A percentile compares a stretch with the other conserved stretches of the same genome.
Evolutionary conservation across 1,140 invertebrate genomes (phyloP).

Genomic region (Zaprionus tsacasi): DNA sequence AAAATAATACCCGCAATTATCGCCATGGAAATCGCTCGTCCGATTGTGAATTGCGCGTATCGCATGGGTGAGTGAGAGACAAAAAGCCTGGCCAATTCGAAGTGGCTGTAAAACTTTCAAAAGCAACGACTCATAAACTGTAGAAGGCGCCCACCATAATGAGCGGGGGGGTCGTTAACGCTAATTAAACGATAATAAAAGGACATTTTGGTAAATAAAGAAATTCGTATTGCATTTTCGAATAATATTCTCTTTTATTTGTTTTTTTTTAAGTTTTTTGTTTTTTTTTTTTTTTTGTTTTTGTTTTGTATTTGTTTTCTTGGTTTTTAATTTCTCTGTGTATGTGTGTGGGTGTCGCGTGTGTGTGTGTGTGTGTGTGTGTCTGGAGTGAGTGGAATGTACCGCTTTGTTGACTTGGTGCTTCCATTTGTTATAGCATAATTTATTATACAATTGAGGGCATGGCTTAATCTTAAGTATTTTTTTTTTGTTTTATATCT

Average conservation of each 20-base stretch:
- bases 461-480: constrained; percentile 79
- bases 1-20: constrained; percentile 65
- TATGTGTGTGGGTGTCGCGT: constrained; percentile 40
- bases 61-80: constrained; percentile 26
- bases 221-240: constrained; percentile 34
- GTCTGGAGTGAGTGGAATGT: constrained; percentile 65
- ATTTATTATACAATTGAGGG: constrained; percentile 82
- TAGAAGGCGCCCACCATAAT: constrained; percentile 9
- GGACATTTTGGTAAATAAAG: constrained; percentile 44
- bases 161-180: constrained; percentile 32
- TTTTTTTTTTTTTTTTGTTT: constrained; percentile 58
- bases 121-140: constrained; percentile 58
- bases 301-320: constrained; percentile 63
- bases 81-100: constrained; percentile 27
- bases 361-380: constrained; percentile 41
- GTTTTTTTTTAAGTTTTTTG: constrained; percentile 71
- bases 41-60: constrained; percentile 14
- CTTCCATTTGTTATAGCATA: constrained; percentile 68
- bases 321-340: constrained; percentile 58
- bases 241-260: constrained; percentile 82
- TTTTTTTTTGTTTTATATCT: constrained; percentile 52
- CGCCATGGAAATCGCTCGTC: constrained; percentile 43
- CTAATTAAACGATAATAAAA: constrained; percentile 79
- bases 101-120: constrained; percentile 70
- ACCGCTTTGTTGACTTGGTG: constrained; percentile 78